A percentile compares a stretch with the other conserved stretches of the same genome.
Evolutionary conservation across 2,113 vertebrate species (phyloP).

Genomic region (Arenaria interpres): DNA sequence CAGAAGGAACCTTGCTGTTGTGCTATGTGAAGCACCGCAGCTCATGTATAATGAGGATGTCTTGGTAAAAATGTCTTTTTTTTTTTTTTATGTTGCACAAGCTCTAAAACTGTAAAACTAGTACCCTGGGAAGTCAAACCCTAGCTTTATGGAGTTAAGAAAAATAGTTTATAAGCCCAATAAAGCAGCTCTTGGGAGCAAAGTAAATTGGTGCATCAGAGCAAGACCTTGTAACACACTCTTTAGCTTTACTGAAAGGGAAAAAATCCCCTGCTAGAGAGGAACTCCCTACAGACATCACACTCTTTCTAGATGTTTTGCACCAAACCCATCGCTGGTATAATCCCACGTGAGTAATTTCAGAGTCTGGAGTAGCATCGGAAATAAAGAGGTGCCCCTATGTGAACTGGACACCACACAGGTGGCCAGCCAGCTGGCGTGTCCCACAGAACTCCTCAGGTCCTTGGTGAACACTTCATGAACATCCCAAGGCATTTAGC

Average conservation of each 20-base stretch:
- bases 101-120: constrained; percentile 33
- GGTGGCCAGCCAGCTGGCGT: background rate
- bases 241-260: background rate
- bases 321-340: background rate
- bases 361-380: background rate
- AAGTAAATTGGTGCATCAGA: background rate
- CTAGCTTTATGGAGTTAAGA: background rate
- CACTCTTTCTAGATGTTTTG: background rate
- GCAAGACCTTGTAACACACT: background rate
- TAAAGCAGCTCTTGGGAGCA: constrained; percentile 7
- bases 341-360: background rate
- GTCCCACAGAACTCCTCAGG: background rate
- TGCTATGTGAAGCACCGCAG: constrained; percentile 11
- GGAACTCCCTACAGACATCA: background rate
- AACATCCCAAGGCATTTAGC: background rate
- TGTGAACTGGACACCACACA: background rate
- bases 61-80: constrained; percentile 35
- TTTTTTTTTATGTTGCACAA: constrained; percentile 47
- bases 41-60: background rate
- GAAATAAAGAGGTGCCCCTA: background rate
- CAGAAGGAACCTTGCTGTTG: background rate
- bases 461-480: background rate
- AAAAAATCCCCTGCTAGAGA: background rate
- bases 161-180: constrained; percentile 19
- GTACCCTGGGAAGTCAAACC: constrained; percentile 41